Conservation (phyloP, 2,888 invertebrate species). For the Epinotia ramella region DNA sequence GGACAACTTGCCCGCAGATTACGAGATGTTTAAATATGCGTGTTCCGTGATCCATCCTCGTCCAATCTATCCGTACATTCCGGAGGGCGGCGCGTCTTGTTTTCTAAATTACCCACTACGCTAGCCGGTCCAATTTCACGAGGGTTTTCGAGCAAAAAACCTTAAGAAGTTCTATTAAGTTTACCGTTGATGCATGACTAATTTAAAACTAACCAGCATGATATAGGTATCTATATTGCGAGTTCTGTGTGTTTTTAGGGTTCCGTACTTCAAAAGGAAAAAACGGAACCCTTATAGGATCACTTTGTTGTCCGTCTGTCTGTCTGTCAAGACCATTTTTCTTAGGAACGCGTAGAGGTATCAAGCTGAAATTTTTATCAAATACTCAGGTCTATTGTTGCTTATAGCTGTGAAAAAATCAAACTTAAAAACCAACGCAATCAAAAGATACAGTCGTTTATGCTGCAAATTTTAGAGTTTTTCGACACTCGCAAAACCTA, state of each 20-base stretch:
- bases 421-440: no score
- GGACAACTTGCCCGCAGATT: neutral
- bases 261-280: no score
- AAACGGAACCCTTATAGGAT: no score
- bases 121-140: slow-evolving; percentile 54
- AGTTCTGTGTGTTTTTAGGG: neutral
- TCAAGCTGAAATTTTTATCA: no score
- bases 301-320: no score
- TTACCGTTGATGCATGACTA: slow-evolving; percentile 53
- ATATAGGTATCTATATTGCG: neutral
- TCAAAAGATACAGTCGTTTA: no score
- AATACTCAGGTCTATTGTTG: no score
- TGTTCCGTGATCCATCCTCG: slow-evolving; percentile 50
- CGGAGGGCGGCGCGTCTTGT: slow-evolving; percentile 53
- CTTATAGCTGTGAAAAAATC: no score
- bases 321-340: no score
- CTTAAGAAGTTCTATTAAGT: slow-evolving; percentile 60
- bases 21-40: slow-evolving; percentile 34
- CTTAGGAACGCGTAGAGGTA: no score
- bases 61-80: slow-evolving; percentile 51
- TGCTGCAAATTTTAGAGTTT: no score
- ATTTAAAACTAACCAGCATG: slow-evolving; percentile 51
- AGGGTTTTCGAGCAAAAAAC: slow-evolving; percentile 62
- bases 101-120: slow-evolving; percentile 58
- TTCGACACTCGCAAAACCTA: no score